These are phyloP conservation scores for Andrena bucephala DNA, from an alignment of 2,888 invertebrate species.

Conservation along the genomic window DNA sequence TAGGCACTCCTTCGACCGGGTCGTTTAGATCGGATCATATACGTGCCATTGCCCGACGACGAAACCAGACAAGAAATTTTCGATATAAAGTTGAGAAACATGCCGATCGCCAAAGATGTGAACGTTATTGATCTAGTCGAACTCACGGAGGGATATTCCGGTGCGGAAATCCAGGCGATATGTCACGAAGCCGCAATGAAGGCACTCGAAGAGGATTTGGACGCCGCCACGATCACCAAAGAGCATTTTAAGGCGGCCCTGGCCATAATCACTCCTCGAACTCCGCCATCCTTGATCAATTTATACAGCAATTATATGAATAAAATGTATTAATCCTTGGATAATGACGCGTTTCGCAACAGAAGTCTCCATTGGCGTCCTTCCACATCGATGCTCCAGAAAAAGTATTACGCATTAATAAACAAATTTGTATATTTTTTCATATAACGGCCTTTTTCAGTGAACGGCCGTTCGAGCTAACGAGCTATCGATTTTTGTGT, in stretches of 20 bases:
- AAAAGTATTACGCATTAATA: too few relatives aligned
- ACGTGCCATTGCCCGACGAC: conserved; percentile 95
- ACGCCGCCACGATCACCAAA: conserved; percentile 88
- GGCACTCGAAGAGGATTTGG: conserved; percentile 92
- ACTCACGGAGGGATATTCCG: conserved; percentile 93
- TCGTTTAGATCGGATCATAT: conserved; percentile 95
- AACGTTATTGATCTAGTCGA: conserved; percentile 89
- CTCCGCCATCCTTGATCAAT: conserved; percentile 89
- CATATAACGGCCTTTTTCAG: too few relatives aligned
- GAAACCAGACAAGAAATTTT: conserved; percentile 94
- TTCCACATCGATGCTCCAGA: too few relatives aligned
- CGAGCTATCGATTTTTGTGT: too few relatives aligned
- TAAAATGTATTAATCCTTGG: conserved; percentile 70
- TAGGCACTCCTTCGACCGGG: conserved; percentile 96
- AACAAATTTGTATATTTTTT: too few relatives aligned
- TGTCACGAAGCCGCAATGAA: conserved; percentile 96
- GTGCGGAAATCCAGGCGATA: conserved; percentile 96
- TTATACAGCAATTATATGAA: conserved; percentile 90
- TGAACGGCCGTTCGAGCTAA: too few relatives aligned
- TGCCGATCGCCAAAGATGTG: conserved; percentile 90
- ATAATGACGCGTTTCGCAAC: too few relatives aligned
- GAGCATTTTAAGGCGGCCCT: conserved; percentile 92
- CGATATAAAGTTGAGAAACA: conserved; percentile 90
- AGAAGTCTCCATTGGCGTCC: too few relatives aligned
- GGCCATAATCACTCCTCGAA: conserved; percentile 91